Evolutionary conservation across 2,888 invertebrate species (phyloP), one percentile per base, ranked within the genome.

Genomic region (Cryptocephalus moraei): DNA sequence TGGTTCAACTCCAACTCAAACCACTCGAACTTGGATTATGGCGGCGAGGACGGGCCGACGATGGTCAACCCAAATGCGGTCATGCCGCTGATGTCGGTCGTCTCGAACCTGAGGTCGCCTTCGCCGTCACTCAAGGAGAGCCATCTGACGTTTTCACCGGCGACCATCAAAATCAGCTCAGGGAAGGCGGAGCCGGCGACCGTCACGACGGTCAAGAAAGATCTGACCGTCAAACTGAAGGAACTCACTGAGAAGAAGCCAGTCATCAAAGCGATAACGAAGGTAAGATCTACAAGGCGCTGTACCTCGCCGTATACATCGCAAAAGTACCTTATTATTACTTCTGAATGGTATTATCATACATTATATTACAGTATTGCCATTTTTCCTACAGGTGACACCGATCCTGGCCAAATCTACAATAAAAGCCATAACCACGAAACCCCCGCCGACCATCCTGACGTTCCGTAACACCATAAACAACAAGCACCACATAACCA

Each of bases 1-100:
- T 74, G 78, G 60, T 67, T 69, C 44, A 69, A 65, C 51, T 72
- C 73, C 42, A 50, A 48, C 40, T 52, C 50, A 8, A 79, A 78
- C 62, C 75, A 79, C 47, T 75, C 80, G 41, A 79, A 81, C 64
- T 69, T 84, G 59, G 84, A 84, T 66, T 75, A 82, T 56, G 80
- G 78, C 62, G 79, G 81, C 8, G 52, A 50, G 32, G 87, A 87
- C 64, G 84, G 83, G 36, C 45, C 49, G 9, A 47, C 65, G 0
- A 82, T 88, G 80, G 92, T 92, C 6, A 91, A 92, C 72, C 92
- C 92, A 4, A 91, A 89, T 63, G 88, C 87, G 31, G 91, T 91
- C 39, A 86, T 91, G 83, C 91, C 92, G 1, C 75, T 85, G 36
- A 79, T 84, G 54, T 79, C 81, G 49, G 73, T 75, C 34, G 59